Evolutionary conservation across 2,797 vertebrate species (phyloP), one percentile per base, ranked within the genome.

Genomic region (Melanotaenia maccullochi): DNA sequence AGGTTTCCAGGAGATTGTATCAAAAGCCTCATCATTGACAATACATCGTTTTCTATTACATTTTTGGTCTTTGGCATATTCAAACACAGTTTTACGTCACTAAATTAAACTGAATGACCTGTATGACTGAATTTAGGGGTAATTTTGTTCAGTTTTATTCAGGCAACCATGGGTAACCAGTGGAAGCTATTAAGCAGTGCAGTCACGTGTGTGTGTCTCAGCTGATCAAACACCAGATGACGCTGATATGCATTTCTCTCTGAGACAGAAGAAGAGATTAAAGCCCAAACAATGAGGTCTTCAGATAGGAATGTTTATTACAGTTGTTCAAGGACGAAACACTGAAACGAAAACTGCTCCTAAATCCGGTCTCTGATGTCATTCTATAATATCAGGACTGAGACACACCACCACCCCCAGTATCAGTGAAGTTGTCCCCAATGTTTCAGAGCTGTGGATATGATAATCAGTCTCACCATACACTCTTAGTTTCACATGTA

Each of bases 401-500:
- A 59, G 22, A 36, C 49, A 22, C 8, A 51, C n/a, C n/a, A 0
- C 2, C 9, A 9, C 36, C 36, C 36, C 52, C 2, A 9, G 9
- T 3, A 25, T 38, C 47, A 22, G 25, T 32, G 25, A 33, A 30
- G 6, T 54, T 42, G 40, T 35, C 62, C 20, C 13, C 32, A 5
- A 4, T 6, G 20, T 11, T 57, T 24, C 62, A 20, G 5, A 63
- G 59, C 57, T 57, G 16, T 1, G 20, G 52, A 52, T 30, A 68
- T 4, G 55, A 60, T 54, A 24, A 57, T 61, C 56, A 55, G 58
- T 84, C 44, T 38, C 51, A 42, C 5, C 36, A 28, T 65, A 56
- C 25, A 25, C 40, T 65, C 47, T 51, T 42, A 3, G 33, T 5
- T 42, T 60, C 49, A 67, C 33, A 66, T 47, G 14, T 22, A 7